phyloP scores from a whole-genome alignment of 2,113 vertebrate genomes.

The Prochilodus magdalenae region DNA sequence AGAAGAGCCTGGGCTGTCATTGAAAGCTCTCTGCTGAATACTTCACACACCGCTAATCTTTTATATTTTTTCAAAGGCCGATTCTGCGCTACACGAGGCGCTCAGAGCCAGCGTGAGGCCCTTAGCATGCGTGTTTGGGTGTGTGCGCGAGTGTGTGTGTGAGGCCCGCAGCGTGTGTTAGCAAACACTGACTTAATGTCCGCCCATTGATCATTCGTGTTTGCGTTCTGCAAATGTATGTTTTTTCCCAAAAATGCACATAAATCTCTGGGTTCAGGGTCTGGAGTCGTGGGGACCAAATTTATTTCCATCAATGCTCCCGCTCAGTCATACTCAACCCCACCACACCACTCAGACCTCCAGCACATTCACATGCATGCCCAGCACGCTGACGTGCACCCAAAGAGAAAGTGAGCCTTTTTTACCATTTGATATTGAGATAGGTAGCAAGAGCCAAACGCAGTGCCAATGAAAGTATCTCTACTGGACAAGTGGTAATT shows the following conservation, averaged over 20 bases:
- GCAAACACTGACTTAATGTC: conserved; percentile 53
- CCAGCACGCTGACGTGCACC: conserved; percentile 57
- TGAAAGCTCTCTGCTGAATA: conserved; percentile 42
- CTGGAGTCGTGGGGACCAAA: conserved; percentile 56
- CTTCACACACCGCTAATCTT: conserved; percentile 43
- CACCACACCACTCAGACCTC: conserved; percentile 41
- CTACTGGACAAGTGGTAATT: not conserved
- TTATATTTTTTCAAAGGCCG: conserved; percentile 47
- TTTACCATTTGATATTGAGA: conserved; percentile 73
- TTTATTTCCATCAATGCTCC: conserved; percentile 69
- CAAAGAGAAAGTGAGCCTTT: conserved; percentile 67
- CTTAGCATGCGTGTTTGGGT: conserved; percentile 19
- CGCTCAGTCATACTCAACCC: conserved; percentile 63
- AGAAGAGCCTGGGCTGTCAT: conserved; percentile 27
- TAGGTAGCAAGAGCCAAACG: conserved; percentile 64
- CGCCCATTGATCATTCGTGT: conserved; percentile 47
- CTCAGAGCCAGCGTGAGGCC: conserved; percentile 21
- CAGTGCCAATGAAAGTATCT: not conserved
- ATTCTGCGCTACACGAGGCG: conserved; percentile 29
- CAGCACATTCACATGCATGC: conserved; percentile 52
- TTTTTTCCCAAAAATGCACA: conserved; percentile 59
- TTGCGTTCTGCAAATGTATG: conserved; percentile 54
- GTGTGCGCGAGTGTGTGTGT: conserved; percentile 15
- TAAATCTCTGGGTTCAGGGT: conserved; percentile 59
- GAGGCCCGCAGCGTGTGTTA: conserved; percentile 27